These are phyloP conservation scores for Cyanoliseus patagonus DNA, from an alignment of 2,113 vertebrate genomes.

Conservation along the genomic window DNA sequence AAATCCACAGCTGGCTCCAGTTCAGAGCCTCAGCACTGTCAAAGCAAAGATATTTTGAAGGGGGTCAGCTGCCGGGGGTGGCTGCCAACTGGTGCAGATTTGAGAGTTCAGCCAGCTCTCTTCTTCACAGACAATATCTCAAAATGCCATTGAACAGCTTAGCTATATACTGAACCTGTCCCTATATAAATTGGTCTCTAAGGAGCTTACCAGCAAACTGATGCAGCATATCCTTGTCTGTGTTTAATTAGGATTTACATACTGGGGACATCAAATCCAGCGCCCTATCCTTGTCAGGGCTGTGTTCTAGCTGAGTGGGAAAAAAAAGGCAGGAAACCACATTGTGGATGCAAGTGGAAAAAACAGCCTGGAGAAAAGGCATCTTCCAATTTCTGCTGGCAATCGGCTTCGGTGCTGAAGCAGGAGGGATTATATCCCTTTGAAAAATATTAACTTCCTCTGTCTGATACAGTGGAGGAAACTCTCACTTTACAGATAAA, in stretches of 20 bases:
- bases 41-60: neutral
- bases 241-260: constrained; percentile 17
- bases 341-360: neutral
- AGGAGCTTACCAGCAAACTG: neutral
- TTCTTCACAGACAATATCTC: neutral
- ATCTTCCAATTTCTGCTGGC: neutral
- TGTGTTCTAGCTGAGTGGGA: neutral
- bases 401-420: neutral
- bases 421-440: neutral
- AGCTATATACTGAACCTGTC: neutral
- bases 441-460: constrained; percentile 5
- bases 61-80: neutral
- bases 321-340: neutral
- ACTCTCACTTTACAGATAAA: neutral
- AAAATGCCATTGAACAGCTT: neutral
- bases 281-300: neutral
- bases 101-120: neutral
- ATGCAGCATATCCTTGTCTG: neutral
- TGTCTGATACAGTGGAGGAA: neutral
- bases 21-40: neutral
- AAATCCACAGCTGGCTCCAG: neutral
- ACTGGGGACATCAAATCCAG: neutral
- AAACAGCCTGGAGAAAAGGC: neutral
- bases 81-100: neutral
- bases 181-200: neutral